Base-by-base conservation (phyloP, 2,888 invertebrate genomes). In the Cryptus armator region DNA sequence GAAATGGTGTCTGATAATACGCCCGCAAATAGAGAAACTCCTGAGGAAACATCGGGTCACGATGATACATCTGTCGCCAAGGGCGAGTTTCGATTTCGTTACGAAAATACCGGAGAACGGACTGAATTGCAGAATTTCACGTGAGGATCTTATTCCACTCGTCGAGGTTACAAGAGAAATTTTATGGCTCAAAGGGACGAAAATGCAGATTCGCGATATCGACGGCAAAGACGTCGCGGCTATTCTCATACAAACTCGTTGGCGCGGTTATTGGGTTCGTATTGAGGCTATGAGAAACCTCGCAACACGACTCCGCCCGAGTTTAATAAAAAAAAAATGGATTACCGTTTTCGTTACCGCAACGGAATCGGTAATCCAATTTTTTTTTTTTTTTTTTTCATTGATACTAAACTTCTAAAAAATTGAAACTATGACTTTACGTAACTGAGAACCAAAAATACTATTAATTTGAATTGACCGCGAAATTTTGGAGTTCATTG, bases 261-360 rank as follows among this genome's bases (percentile, higher is more conserved):
- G 89, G 89, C 89, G 89, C 53, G 89, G 89, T 6, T 87, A 81
- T 59, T 71, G 72, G 90, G 90, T 90, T 77, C 81, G 71, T 84
- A 62, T 53, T 44, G 14, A 4, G n/a, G 48, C 9, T 12, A 46
- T 24, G 24, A 24, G 24, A 24, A 24, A 24, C 24, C 24, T 24
- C 2, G 1, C 24, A 24, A 24, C 24, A 24, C 24, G 2, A 24
- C 24, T 53, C 32, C 29, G 66, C 37, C 12, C 37, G 12, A 24
- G 12, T 29, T 29, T 62, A 14, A 29, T 5, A 37, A 6, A 37
- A 37, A 24, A 24, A 24, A 24, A 24, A 24, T 24, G 2, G 24
- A 24, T 2, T 24, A 24, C 3, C 24, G 24, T 24, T 24, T 24
- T 24, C 24, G 24, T 3, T 24, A 24, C 24, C 24, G 24, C 24